phyloP scores from a whole-genome alignment of 2,888 invertebrate species.

The Anorthoa munda region DNA sequence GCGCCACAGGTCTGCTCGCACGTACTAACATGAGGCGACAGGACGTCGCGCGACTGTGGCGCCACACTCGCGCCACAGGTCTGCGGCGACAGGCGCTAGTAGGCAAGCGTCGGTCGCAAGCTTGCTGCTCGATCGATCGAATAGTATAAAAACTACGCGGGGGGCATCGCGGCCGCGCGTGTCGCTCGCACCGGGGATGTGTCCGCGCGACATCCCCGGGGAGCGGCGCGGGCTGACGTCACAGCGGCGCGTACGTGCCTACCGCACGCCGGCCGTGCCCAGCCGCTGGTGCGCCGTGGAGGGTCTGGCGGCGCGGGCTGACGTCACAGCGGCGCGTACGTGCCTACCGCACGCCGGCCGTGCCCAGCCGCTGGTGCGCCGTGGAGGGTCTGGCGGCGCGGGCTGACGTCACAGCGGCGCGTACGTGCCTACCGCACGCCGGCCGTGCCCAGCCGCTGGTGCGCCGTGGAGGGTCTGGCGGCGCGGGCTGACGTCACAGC shows the following conservation, averaged over 20 bases:
- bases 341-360: constrained; percentile 80
- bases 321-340: no score
- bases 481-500: constrained; percentile 63
- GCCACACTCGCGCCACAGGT: not conserved
- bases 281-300: constrained; percentile 73
- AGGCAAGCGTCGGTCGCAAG: constrained; percentile 18
- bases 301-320: constrained; percentile 70
- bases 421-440: constrained; percentile 76
- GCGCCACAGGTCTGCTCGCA: not conserved
- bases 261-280: constrained; percentile 81
- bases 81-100: not conserved
- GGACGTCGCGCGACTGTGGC: constrained; percentile 12
- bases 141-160: constrained; percentile 62
- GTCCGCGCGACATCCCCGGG: constrained; percentile 33
- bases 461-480: constrained; percentile 70
- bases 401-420: no score
- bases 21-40: constrained; percentile 3
- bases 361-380: constrained; percentile 76
- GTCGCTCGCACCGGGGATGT: constrained; percentile 42
- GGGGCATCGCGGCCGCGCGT: constrained; percentile 53
- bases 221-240: constrained; percentile 19
- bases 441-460: constrained; percentile 79
- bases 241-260: no score
- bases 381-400: constrained; percentile 70
- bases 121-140: constrained; percentile 52